Percentiles rank a stretch among this genome's conserved stretches.
Evolutionary conservation across 2,888 invertebrate species (phyloP).

Genomic region (Orthosia incerta): DNA sequence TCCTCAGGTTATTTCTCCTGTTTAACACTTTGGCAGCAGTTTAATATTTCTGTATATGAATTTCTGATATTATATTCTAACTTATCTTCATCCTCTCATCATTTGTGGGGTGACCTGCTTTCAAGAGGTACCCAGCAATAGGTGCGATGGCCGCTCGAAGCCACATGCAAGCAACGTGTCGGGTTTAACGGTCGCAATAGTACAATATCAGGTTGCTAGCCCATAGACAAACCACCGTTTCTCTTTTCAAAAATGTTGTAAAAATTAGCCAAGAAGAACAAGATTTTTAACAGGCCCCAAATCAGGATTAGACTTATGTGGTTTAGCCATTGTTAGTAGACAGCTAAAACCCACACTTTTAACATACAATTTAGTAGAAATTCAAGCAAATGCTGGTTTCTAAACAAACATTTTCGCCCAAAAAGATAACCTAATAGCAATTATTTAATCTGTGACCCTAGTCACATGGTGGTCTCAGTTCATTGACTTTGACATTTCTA

Average conservation of each 20-base stretch:
- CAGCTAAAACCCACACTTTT: slow-evolving; percentile 32
- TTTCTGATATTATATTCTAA: neutral
- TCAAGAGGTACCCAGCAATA: slow-evolving; percentile 32
- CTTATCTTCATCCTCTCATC: slow-evolving; percentile 32
- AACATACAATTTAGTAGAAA: slow-evolving; percentile 22
- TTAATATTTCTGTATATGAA: neutral
- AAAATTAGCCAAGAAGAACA: slow-evolving; percentile 14
- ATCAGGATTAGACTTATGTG: slow-evolving; percentile 6
- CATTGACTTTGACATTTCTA: slow-evolving; percentile 81
- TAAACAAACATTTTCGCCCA: slow-evolving; percentile 60
- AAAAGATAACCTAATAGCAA: slow-evolving; percentile 60
- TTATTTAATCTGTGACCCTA: slow-evolving; percentile 70
- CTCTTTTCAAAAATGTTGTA: slow-evolving; percentile 36
- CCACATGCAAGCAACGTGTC: slow-evolving; percentile 42
- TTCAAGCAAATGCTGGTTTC: slow-evolving; percentile 46
- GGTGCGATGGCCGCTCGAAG: slow-evolving; percentile 36
- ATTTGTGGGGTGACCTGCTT: slow-evolving; percentile 43
- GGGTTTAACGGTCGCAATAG: slow-evolving; percentile 42
- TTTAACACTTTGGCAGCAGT: neutral
- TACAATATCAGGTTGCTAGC: slow-evolving; percentile 40
- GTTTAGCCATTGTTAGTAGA: slow-evolving; percentile 19
- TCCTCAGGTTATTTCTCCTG: neutral
- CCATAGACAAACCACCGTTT: slow-evolving; percentile 29
- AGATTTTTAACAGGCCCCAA: slow-evolving; percentile 23
- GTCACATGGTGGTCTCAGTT: slow-evolving; percentile 65